These are phyloP conservation scores for Papilio xuthus DNA, from an alignment of 1,140 invertebrate genomes.

Conservation along the genomic window DNA sequence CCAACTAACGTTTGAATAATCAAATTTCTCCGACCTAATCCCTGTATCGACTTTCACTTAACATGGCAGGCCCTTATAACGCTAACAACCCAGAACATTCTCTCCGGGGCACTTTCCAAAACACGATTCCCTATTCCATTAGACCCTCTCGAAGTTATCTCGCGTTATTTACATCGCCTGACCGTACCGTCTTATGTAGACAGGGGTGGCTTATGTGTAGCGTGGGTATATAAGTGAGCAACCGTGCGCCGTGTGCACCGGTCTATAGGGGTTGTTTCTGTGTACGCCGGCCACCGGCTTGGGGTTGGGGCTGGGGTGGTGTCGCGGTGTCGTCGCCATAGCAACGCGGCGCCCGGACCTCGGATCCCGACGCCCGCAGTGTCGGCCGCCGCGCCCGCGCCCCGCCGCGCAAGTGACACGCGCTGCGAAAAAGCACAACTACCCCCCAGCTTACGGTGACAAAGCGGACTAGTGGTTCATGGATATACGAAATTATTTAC, in stretches of 20 bases:
- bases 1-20: constrained; percentile 71
- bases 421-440: constrained; percentile 79
- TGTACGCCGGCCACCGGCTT: constrained; percentile 51
- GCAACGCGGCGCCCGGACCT: constrained; percentile 80
- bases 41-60: constrained; percentile 78
- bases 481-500: neutral
- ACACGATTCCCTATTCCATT: constrained; percentile 80
- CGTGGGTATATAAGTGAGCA: constrained; percentile 69
- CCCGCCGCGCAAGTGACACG: constrained; percentile 81
- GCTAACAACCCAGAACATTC: constrained; percentile 76
- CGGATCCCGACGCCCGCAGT: constrained; percentile 83
- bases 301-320: constrained; percentile 65
- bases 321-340: constrained; percentile 83
- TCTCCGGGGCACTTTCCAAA: constrained; percentile 79
- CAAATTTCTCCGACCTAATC: constrained; percentile 71
- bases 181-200: constrained; percentile 78
- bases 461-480: constrained; percentile 38
- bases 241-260: constrained; percentile 57
- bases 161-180: constrained; percentile 80
- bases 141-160: constrained; percentile 79
- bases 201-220: constrained; percentile 65
- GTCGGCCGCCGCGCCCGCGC: constrained; percentile 83
- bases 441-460: constrained; percentile 54
- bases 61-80: constrained; percentile 59
- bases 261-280: constrained; percentile 62